phyloP scores from a whole-genome alignment of 2,797 vertebrate genomes.

The Spondyliosoma cantharus region DNA sequence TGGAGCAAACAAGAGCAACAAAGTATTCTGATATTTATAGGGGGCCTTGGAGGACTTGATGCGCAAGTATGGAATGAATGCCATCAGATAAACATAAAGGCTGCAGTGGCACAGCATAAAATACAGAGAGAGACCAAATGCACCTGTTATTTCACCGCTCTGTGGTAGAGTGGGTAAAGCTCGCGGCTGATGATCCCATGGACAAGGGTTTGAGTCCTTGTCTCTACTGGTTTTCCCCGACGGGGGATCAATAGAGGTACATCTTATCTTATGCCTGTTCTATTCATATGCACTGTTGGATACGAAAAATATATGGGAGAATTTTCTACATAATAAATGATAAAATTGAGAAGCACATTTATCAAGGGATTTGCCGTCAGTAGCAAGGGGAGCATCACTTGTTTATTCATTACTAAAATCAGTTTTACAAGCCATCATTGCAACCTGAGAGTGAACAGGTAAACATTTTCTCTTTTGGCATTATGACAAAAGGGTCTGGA shows the following conservation, averaged over 20 bases:
- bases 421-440: not conserved
- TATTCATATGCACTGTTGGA: not conserved
- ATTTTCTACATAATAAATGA: not conserved
- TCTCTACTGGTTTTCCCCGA: too few relatives aligned
- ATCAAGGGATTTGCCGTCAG: not conserved
- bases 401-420: conserved; percentile 11
- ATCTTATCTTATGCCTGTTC: not conserved
- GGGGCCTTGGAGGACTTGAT: not conserved
- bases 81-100: not conserved
- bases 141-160: not conserved
- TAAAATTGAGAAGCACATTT: not conserved
- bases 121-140: not conserved
- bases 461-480: not conserved
- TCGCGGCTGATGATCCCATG: too few relatives aligned
- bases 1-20: not conserved
- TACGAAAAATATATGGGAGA: not conserved
- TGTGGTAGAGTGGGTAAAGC: too few relatives aligned
- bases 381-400: not conserved
- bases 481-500: not conserved
- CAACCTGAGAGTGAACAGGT: not conserved
- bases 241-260: too few relatives aligned
- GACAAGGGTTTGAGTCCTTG: too few relatives aligned
- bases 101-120: not conserved
- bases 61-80: not conserved
- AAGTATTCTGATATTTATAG: not conserved